A percentile compares a stretch with the other conserved stretches of the same genome.
These are phyloP conservation scores for Chitala chitala DNA, from an alignment of 2,113 vertebrate genomes.

Conservation along the genomic window DNA sequence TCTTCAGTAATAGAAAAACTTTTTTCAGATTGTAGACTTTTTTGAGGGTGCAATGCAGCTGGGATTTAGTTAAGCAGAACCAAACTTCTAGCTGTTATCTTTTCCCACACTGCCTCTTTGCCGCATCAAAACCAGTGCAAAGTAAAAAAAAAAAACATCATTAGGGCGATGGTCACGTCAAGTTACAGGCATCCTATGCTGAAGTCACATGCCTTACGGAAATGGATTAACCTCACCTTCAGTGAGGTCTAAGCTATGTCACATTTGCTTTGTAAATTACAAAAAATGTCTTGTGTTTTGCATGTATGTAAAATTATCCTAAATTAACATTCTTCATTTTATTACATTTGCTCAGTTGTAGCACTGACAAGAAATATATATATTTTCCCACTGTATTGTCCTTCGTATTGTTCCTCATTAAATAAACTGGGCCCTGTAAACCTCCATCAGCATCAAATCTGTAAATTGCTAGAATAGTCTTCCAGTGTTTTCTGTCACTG, in stretches of 20 bases:
- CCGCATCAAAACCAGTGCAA: not conserved
- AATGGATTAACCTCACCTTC: not conserved
- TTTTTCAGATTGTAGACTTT: slow-evolving; percentile 1
- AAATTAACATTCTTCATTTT: slow-evolving; percentile 14
- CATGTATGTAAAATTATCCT: not conserved
- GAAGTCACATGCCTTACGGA: not conserved
- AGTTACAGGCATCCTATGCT: not conserved
- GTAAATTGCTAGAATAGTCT: slow-evolving; percentile 66
- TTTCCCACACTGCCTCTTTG: not conserved
- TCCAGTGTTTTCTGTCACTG: slow-evolving; percentile 58
- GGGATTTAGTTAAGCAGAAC: slow-evolving; percentile 9
- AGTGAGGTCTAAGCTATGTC: too few species aligned
- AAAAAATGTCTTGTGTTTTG: too few species aligned
- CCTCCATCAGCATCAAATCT: slow-evolving; percentile 67
- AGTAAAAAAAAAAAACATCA: not conserved
- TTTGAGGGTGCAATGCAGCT: slow-evolving; percentile 1
- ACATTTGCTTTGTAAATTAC: too few species aligned
- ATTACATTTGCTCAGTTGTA: not conserved
- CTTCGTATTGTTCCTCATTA: slow-evolving; percentile 62
- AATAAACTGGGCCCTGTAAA: slow-evolving; percentile 59
- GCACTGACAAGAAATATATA: slow-evolving; percentile 6
- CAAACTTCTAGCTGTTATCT: not conserved
- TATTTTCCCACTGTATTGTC: slow-evolving; percentile 19
- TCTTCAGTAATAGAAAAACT: slow-evolving; percentile 7
- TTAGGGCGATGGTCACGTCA: not conserved